Evolutionary conservation across 2,113 vertebrate genomes (phyloP).

Genomic region (Sinosuthora webbiana): DNA sequence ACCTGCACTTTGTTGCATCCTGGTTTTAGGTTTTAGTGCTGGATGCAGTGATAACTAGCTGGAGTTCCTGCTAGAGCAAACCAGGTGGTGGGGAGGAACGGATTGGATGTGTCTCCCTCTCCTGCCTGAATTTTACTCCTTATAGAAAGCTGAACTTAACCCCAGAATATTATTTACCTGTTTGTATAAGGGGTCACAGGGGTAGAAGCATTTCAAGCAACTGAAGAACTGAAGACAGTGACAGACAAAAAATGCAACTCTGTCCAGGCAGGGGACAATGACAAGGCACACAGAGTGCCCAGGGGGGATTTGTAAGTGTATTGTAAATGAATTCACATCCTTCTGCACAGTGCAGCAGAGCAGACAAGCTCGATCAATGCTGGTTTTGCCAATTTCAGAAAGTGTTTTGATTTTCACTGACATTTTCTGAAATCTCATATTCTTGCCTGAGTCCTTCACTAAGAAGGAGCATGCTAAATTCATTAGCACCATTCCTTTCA

Average conservation of each 20-base stretch:
- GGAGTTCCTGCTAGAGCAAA: background rate
- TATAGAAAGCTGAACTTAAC: background rate
- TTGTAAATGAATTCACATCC: background rate
- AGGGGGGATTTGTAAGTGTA: background rate
- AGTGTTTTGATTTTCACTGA: background rate
- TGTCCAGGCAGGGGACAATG: background rate
- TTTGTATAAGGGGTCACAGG: background rate
- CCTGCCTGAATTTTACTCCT: background rate
- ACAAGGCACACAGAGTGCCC: background rate
- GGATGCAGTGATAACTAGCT: background rate
- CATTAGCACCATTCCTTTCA: background rate
- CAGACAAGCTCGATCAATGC: background rate
- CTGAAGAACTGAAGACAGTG: background rate
- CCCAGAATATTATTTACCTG: background rate
- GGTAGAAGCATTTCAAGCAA: background rate
- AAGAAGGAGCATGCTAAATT: background rate
- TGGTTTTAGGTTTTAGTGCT: background rate
- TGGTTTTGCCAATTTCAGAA: background rate
- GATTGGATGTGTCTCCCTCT: too few relatives aligned
- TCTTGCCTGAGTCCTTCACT: background rate
- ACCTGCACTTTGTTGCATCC: background rate
- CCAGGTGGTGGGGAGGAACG: background rate
- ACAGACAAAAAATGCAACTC: background rate
- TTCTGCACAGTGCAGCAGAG: background rate
- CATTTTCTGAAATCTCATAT: background rate